These are phyloP conservation scores for Apodemus speciosus DNA, from an alignment of 2,113 vertebrate species.

Conservation along the genomic window DNA sequence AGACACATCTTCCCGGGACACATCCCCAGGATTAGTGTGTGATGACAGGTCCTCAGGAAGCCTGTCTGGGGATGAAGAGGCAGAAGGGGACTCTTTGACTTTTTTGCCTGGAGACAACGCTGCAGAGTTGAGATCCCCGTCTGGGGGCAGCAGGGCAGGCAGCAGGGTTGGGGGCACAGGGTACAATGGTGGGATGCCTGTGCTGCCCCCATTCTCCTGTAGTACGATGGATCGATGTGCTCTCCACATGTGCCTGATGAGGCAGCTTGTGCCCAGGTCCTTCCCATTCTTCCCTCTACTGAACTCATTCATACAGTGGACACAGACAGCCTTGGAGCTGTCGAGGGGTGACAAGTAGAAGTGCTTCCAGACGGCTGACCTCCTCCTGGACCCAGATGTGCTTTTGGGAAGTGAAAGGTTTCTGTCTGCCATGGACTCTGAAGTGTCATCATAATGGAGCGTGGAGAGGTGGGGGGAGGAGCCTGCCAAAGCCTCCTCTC, in stretches of 20 bases:
- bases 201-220: conserved; percentile 94
- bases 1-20: conserved; percentile 80
- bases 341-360: conserved; percentile 96
- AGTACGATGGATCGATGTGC: conserved; percentile 96
- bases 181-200: conserved; percentile 92
- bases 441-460: conserved; percentile 87
- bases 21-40: conserved; percentile 82
- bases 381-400: conserved; percentile 90
- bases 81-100: conserved; percentile 85
- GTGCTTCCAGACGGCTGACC: conserved; percentile 98
- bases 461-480: conserved; percentile 85
- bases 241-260: conserved; percentile 98
- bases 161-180: conserved; percentile 91
- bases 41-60: conserved; percentile 85
- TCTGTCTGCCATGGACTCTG: conserved; percentile 87
- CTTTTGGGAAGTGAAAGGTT: conserved; percentile 88
- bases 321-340: conserved; percentile 97
- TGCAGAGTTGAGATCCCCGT: conserved; percentile 84
- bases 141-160: conserved; percentile 87
- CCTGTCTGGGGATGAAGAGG: conserved; percentile 86
- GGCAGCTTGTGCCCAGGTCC: conserved; percentile 96
- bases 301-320: conserved; percentile 99
- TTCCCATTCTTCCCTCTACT: conserved; percentile 98
- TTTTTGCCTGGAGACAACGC: conserved; percentile 91
- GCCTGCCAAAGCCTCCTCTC: conserved; percentile 82